phyloP scores from a whole-genome alignment of 2,888 invertebrate genomes.

The Leptarthrus brevirostris region DNA sequence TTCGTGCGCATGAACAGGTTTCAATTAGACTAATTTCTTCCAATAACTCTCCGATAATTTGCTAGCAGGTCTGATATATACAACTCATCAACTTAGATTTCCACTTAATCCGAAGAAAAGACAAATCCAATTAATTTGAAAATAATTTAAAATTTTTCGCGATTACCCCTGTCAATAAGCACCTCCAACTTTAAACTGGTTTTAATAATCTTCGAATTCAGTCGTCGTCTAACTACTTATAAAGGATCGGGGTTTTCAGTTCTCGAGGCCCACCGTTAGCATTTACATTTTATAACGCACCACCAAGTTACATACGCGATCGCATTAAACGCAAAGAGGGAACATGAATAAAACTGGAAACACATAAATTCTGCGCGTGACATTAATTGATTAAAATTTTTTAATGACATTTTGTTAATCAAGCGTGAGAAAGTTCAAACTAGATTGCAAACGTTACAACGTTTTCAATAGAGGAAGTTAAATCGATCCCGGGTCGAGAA shows the following conservation, averaged over 20 bases:
- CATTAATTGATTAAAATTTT: constrained; percentile 42
- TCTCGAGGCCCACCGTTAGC: not conserved
- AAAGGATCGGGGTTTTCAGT: not conserved
- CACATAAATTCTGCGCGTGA: constrained; percentile 37
- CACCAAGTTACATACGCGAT: not conserved
- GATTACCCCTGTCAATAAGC: constrained; percentile 21
- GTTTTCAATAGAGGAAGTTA: too few relatives aligned
- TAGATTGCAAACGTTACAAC: too few relatives aligned
- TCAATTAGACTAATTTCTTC: too few relatives aligned
- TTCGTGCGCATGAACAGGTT: too few relatives aligned
- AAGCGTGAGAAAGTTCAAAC: constrained; percentile 42
- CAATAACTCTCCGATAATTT: too few relatives aligned
- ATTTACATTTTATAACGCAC: constrained; percentile 38
- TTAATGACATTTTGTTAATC: constrained; percentile 35
- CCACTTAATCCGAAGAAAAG: constrained; percentile 3
- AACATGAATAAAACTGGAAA: constrained; percentile 27
- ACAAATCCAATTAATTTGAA: not conserved
- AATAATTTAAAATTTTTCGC: constrained; percentile 27
- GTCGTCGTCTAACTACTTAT: not conserved
- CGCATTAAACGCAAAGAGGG: not conserved
- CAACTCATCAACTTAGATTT: too few relatives aligned
- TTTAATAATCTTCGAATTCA: constrained; percentile 30
- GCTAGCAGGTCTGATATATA: too few relatives aligned
- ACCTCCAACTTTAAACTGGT: constrained; percentile 30
- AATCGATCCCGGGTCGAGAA: too few relatives aligned